Evolutionary conservation across 2,888 invertebrate genomes (phyloP).

Genomic region (Brassicogethes aeneus): DNA sequence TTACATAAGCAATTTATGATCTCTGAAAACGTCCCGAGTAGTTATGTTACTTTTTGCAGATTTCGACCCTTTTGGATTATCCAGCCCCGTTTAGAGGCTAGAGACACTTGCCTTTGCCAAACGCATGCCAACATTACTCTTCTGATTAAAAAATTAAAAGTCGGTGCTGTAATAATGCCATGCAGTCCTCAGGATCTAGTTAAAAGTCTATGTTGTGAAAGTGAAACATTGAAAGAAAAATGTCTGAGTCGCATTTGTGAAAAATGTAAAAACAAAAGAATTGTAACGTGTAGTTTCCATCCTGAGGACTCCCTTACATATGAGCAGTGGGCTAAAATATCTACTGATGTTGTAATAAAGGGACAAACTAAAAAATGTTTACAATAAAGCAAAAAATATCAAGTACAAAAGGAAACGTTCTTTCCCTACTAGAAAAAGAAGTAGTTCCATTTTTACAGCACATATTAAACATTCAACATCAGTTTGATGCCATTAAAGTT

Average conservation of each 20-base stretch:
- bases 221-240: background rate
- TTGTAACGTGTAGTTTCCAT: background rate
- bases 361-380: background rate
- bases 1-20: background rate
- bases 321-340: background rate
- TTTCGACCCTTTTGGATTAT: too few relatives aligned
- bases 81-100: background rate
- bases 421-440: background rate
- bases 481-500: background rate
- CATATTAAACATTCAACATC: background rate
- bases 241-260: background rate
- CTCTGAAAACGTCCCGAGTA: background rate
- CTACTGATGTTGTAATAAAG: background rate
- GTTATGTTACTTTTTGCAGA: background rate
- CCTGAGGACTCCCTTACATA: background rate
- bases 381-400: background rate
- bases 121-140: background rate
- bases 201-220: background rate
- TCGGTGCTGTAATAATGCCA: background rate
- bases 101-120: background rate
- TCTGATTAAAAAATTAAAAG: background rate
- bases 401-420: background rate
- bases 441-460: background rate
- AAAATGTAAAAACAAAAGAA: constrained; percentile 1
- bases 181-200: background rate